Evolutionary conservation across 2,797 vertebrate species (phyloP), one percentile per base, ranked within the genome.

Genomic region (Centroberyx gerrardi): DNA sequence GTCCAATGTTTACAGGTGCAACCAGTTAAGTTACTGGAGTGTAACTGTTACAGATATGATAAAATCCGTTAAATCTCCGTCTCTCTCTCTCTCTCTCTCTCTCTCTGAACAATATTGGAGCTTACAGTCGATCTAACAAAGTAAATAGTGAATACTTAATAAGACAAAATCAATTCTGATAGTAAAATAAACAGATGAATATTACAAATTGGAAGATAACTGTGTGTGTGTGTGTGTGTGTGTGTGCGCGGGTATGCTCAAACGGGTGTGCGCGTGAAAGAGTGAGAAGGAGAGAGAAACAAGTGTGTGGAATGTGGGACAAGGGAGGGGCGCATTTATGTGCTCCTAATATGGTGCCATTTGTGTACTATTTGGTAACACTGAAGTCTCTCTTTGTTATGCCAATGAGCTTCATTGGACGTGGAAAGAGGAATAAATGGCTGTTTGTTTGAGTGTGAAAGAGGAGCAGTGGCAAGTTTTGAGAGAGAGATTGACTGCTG

Each of bases 361-460:
- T 87, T 89, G 83, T 91, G 76, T 78, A 68, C 77, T 89, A 66
- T 89, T 88, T 89, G 71, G 86, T 85, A 80, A 88, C 83, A 82
- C 75, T 88, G 80, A 72, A 78, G 80, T 69, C 66, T 81, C 33
- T 62, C 84, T 90, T 92, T 92, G 84, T 94, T 74, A 90, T 93
- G 89, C 86, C 76, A 92, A 80, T 92, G 80, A 90, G 60, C 68
- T 73, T 62, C 68, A 85, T 79, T 94, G 38, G 69, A 71, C n/a
- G 54, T 59, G 51, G 62, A 80, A 70, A 80, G 87, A 68, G 63
- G 87, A 78, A 93, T 90, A 90, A 93, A 90, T 87, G 85, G 86
- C 76, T 87, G 83, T 92, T 94, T 94, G 93, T 94, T 78, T 88
- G 85, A 62, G 76, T 10, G 68, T 88, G 85, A 93, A 92, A 91